phyloP scores from a whole-genome alignment of 2,888 invertebrate genomes.

The Epistrophe eligans region DNA sequence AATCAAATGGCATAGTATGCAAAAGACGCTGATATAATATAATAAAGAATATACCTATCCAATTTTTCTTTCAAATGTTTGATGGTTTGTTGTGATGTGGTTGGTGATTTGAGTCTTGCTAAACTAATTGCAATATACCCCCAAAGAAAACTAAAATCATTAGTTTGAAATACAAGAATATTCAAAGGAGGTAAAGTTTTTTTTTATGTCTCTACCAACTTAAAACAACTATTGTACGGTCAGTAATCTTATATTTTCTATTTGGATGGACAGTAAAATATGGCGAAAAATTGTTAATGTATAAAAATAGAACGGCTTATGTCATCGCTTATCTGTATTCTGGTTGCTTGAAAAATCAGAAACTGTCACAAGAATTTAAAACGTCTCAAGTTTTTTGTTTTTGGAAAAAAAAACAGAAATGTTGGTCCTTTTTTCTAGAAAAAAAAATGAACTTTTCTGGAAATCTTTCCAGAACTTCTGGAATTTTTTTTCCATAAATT shows the following conservation, averaged over 20 bases:
- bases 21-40: not conserved
- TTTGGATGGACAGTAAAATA: not conserved
- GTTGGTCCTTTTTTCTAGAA: too few relatives aligned
- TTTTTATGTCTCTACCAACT: not conserved
- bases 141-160: conserved; percentile 14
- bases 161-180: not conserved
- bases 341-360: not conserved
- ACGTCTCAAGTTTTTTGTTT: too few relatives aligned
- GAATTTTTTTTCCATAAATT: too few relatives aligned
- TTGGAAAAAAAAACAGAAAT: too few relatives aligned
- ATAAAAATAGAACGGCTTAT: not conserved
- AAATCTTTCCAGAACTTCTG: too few relatives aligned
- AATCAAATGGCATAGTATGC: conserved; percentile 27
- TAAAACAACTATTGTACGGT: not conserved
- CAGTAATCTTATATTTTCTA: not conserved
- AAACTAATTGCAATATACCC: conserved; percentile 25
- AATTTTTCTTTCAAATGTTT: conserved; percentile 39
- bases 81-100: conserved; percentile 5
- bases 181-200: not conserved
- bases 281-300: not conserved
- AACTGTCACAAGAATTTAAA: too few relatives aligned
- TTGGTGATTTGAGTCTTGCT: conserved; percentile 10
- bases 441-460: too few relatives aligned
- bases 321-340: not conserved
- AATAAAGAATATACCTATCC: not conserved